Percentiles rank a stretch among this genome's conserved stretches.
Evolutionary conservation across 1,140 invertebrate species (phyloP).

Genomic region (Diabrotica undecimpunctata): DNA sequence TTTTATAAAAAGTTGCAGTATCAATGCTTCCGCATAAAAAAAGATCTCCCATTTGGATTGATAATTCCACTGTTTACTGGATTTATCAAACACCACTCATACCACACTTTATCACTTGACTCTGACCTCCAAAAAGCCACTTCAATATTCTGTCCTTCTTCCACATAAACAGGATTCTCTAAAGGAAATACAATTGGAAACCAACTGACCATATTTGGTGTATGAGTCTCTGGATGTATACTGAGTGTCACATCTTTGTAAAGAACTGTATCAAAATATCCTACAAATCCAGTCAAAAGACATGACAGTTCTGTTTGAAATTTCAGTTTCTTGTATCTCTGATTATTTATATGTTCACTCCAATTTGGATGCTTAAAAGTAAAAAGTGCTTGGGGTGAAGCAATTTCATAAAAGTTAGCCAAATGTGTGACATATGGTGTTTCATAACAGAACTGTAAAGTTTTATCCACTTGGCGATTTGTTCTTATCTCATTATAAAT

Average conservation of each 20-base stretch:
- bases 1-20: too few species aligned
- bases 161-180: constrained; percentile 69
- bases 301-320: constrained; percentile 72
- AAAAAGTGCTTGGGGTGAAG: constrained; percentile 71
- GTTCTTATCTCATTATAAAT: constrained; percentile 67
- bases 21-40: constrained; percentile 47
- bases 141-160: constrained; percentile 65
- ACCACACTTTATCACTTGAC: constrained; percentile 83
- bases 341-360: constrained; percentile 65
- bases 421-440: constrained; percentile 90
- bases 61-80: constrained; percentile 66
- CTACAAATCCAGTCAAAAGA: constrained; percentile 88
- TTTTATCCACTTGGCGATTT: constrained; percentile 38
- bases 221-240: constrained; percentile 84
- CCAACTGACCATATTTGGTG: constrained; percentile 90
- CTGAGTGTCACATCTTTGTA: constrained; percentile 84
- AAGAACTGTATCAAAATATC: constrained; percentile 88
- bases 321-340: constrained; percentile 64
- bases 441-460: constrained; percentile 54
- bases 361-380: constrained; percentile 86
- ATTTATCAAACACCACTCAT: constrained; percentile 84
- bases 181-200: constrained; percentile 95
- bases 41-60: constrained; percentile 78
- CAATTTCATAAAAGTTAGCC: constrained; percentile 85
- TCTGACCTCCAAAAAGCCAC: constrained; percentile 86